Conservation (phyloP, 64 coral and sea anemone species). For the Montipora sp. region DNA sequence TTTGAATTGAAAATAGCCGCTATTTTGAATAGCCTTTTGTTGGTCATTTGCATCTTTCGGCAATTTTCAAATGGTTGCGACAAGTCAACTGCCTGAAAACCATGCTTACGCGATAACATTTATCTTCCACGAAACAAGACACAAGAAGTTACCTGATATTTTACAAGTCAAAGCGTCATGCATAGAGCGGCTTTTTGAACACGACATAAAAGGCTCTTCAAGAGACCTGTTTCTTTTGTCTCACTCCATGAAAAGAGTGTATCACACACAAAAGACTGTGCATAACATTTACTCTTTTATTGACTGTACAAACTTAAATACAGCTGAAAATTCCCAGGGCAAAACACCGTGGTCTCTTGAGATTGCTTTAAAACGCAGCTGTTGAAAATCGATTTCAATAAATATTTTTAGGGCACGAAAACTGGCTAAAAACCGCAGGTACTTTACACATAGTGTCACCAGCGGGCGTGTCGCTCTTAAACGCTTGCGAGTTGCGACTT, state of each 20-base stretch:
- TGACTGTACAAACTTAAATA: conserved; percentile 60
- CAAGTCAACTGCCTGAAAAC: neutral
- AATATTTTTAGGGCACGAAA: neutral
- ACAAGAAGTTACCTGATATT: neutral
- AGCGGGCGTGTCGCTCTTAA: conserved; percentile 17
- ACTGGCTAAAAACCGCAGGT: neutral
- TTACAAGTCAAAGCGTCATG: neutral
- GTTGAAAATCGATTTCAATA: neutral
- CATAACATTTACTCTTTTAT: conserved; percentile 53
- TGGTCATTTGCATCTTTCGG: conserved; percentile 21
- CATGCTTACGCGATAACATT: neutral
- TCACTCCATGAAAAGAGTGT: conserved; percentile 27
- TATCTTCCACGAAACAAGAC: neutral
- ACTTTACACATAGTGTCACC: conserved; percentile 2
- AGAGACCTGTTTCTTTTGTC: conserved; percentile 31
- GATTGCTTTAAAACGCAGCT: conserved; percentile 12
- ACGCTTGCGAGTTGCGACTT: conserved; percentile 15
- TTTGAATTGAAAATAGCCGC: conserved; percentile 41
- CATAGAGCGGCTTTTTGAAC: conserved; percentile 1
- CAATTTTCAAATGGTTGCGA: neutral
- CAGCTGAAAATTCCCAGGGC: conserved; percentile 57
- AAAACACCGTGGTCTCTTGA: conserved; percentile 35
- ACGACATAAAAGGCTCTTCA: neutral
- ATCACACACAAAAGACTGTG: conserved; percentile 39
- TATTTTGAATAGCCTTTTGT: conserved; percentile 25